Percentiles rank a stretch among this genome's conserved stretches.
phyloP scores from a whole-genome alignment of 1,140 invertebrate genomes.

The Ridgeia piscesae region DNA sequence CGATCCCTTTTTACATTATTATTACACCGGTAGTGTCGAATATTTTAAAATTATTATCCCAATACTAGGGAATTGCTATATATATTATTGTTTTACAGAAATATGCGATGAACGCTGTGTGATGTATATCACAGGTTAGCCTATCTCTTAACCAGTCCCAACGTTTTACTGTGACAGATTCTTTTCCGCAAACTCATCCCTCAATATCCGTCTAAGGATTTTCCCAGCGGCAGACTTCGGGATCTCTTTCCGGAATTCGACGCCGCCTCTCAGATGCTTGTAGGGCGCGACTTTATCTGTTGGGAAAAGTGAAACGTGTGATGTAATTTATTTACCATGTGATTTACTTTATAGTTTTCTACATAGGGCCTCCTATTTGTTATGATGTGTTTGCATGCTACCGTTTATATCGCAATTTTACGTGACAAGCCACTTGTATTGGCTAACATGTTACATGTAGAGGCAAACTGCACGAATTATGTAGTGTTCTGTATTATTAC shows the following conservation, averaged over 20 bases:
- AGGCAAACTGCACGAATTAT: too few relatives aligned
- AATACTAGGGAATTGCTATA: neutral
- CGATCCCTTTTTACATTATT: neutral
- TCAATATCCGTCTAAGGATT: constrained; percentile 30
- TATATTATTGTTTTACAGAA: neutral
- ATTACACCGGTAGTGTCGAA: too few relatives aligned
- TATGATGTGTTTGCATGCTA: too few relatives aligned
- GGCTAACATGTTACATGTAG: too few relatives aligned
- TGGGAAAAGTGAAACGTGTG: neutral
- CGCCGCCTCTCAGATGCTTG: constrained; percentile 34
- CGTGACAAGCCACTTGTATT: too few relatives aligned
- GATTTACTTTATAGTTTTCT: neutral
- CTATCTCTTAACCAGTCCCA: neutral
- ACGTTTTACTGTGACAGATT: neutral
- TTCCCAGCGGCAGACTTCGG: constrained; percentile 36
- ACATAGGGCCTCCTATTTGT: too few relatives aligned
- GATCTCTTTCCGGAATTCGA: constrained; percentile 33
- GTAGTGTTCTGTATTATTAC: too few relatives aligned
- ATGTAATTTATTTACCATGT: neutral
- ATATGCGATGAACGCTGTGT: neutral
- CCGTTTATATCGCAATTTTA: too few relatives aligned
- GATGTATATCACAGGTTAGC: neutral
- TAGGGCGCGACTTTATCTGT: constrained; percentile 24
- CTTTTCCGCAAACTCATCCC: constrained; percentile 31
- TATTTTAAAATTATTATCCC: neutral